Percentiles rank a stretch among this genome's conserved stretches.
Conservation (phyloP, 2,797 vertebrate species). For the Otus scops region DNA sequence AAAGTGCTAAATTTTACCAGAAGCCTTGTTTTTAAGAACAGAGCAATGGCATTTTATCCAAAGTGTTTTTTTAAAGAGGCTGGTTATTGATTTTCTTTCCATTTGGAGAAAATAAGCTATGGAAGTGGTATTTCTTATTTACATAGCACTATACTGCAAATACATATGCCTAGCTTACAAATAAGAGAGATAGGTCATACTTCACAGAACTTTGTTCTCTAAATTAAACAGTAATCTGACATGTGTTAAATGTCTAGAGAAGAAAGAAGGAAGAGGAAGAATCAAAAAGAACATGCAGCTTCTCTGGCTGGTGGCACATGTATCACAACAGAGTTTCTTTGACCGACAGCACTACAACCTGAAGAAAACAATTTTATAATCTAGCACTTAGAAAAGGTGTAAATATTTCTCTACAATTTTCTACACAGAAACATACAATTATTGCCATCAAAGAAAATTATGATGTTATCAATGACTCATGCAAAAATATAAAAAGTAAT, state of each 20-base stretch:
- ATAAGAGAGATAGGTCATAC: not conserved
- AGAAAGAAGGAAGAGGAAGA: not conserved
- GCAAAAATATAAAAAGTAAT: not conserved
- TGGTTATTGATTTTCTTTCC: not conserved
- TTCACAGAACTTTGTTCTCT: not conserved
- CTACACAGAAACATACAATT: not conserved
- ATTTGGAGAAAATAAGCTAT: not conserved
- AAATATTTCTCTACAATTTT: not conserved
- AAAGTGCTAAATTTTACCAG: not conserved
- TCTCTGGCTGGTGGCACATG: not conserved
- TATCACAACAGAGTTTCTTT: not conserved
- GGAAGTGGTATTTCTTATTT: not conserved
- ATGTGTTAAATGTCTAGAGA: not conserved
- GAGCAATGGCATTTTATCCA: not conserved
- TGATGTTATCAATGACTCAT: not conserved
- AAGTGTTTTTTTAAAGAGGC: not conserved
- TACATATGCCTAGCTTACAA: not conserved
- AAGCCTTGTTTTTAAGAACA: not conserved
- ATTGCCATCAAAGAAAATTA: not conserved
- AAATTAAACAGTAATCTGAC: not conserved
- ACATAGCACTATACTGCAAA: not conserved
- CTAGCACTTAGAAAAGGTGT: not conserved
- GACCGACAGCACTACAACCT: not conserved
- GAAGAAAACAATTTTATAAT: not conserved
- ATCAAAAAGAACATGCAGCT: not conserved